A percentile compares a stretch with the other conserved stretches of the same genome.
Conservation (phyloP, 2,797 vertebrate species). For the Xiphophorus birchmanni region DNA sequence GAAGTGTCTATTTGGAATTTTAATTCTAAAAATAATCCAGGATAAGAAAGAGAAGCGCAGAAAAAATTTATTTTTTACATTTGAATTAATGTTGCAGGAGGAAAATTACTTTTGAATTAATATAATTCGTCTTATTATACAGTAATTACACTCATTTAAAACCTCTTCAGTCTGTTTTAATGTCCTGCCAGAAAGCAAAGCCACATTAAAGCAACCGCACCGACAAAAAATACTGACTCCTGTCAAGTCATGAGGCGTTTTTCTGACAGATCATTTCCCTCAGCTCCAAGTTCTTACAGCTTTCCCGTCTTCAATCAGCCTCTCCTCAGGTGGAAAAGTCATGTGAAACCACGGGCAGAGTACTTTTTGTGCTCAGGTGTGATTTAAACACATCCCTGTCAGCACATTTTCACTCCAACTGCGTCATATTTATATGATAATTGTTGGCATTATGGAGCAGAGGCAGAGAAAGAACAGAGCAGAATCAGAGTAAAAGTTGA, state of each 20-base stretch:
- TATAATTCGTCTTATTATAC: slow-evolving; percentile 21
- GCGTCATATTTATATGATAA: slow-evolving; percentile 9
- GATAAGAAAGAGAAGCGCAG: neutral
- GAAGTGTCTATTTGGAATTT: neutral
- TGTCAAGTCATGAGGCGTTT: slow-evolving; percentile 46
- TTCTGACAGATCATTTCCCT: slow-evolving; percentile 53
- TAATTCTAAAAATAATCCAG: neutral
- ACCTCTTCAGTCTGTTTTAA: slow-evolving; percentile 48
- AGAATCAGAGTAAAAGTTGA: slow-evolving; percentile 68
- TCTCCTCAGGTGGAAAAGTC: slow-evolving; percentile 55
- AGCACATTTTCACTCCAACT: slow-evolving; percentile 50
- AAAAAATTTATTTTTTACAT: neutral
- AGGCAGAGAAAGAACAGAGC: slow-evolving; percentile 29
- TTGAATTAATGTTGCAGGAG: slow-evolving; percentile 6
- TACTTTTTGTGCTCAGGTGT: slow-evolving; percentile 62
- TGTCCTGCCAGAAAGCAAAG: slow-evolving; percentile 41
- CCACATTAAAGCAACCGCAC: slow-evolving; percentile 60
- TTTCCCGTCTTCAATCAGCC: slow-evolving; percentile 54
- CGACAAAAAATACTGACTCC: slow-evolving; percentile 46
- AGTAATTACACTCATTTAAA: slow-evolving; percentile 33
- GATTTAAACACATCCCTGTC: slow-evolving; percentile 60
- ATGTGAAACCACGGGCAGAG: slow-evolving; percentile 60
- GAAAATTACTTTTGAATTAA: slow-evolving; percentile 26
- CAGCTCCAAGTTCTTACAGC: slow-evolving; percentile 57
- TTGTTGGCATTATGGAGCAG: slow-evolving; percentile 11